Percentiles rank a stretch among this genome's conserved stretches.
Conservation (phyloP, 2,113 vertebrate species). For the Silurus asotus region DNA sequence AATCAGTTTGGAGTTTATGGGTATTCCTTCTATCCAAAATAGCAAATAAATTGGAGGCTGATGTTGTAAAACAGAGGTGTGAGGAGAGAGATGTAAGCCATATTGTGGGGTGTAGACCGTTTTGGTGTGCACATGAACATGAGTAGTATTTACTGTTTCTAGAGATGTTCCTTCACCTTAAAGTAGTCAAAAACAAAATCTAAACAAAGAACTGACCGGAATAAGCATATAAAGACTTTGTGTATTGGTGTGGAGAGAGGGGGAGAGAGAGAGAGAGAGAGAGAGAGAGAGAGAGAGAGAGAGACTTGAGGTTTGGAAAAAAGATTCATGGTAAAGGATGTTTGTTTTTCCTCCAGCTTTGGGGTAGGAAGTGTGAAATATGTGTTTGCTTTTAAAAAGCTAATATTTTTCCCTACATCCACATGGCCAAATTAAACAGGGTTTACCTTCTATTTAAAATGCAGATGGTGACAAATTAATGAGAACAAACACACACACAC, state of each 20-base stretch:
- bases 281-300: background rate
- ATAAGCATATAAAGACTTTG: background rate
- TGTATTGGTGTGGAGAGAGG: background rate
- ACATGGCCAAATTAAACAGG: conserved; percentile 56
- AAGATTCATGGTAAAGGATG: conserved; percentile 33
- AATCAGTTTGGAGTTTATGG: background rate
- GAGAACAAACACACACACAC: conserved; percentile 32
- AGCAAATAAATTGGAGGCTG: background rate
- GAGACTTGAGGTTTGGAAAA: background rate
- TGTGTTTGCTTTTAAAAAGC: conserved; percentile 68
- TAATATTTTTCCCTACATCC: conserved; percentile 57
- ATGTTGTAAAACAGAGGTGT: background rate
- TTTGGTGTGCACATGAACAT: background rate
- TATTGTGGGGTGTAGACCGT: background rate
- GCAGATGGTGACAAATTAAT: conserved; percentile 13
- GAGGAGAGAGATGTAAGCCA: background rate
- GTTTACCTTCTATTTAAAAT: conserved; percentile 1
- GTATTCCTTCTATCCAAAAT: background rate
- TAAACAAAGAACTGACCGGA: background rate
- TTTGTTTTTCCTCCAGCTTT: conserved; percentile 49
- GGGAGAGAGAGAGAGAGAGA: background rate
- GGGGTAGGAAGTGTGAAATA: conserved; percentile 72
- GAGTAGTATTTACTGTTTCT: background rate
- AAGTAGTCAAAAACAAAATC: background rate
- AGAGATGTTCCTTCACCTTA: background rate